Percentiles rank a stretch among this genome's conserved stretches.
Conservation (phyloP, 2,888 invertebrate genomes). For the Craniophora ligustri region DNA sequence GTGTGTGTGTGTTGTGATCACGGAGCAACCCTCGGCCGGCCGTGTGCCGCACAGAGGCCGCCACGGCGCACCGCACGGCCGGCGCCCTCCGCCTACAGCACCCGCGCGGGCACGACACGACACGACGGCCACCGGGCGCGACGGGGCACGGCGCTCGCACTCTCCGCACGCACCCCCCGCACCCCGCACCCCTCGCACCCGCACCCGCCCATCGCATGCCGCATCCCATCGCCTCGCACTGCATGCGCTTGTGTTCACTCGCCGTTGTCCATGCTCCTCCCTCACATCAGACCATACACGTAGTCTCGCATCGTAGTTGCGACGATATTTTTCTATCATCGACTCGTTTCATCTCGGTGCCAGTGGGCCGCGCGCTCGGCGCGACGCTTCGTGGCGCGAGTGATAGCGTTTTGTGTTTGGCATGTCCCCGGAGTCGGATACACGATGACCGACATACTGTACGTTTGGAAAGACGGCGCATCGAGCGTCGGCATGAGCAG, state of each 20-base stretch:
- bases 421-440: constrained; percentile 95
- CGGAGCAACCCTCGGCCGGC: constrained; percentile 63
- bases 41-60: constrained; percentile 54
- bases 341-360: constrained; percentile 40
- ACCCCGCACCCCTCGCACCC: constrained; percentile 20
- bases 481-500: constrained; percentile 98
- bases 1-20: constrained; percentile 66
- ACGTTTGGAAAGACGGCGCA: constrained; percentile 98
- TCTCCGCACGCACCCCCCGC: constrained; percentile 26
- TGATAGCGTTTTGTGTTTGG: constrained; percentile 81
- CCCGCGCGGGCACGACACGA: constrained; percentile 46
- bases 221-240: constrained; percentile 11
- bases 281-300: constrained; percentile 18
- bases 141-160: constrained; percentile 41
- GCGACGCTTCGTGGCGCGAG: constrained; percentile 68
- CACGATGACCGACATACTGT: constrained; percentile 99
- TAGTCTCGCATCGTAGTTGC: constrained; percentile 49
- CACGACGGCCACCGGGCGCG: constrained; percentile 45
- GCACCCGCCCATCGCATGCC: constrained; percentile 3
- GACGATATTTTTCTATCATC: constrained; percentile 65
- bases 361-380: constrained; percentile 43
- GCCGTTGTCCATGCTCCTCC: neutral
- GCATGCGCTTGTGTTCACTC: constrained; percentile 38
- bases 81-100: constrained; percentile 45
- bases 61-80: constrained; percentile 54